Percentiles rank a stretch among this genome's conserved stretches.
Evolutionary conservation across 2,113 vertebrate genomes (phyloP).

Genomic region (Butorides virescens): DNA sequence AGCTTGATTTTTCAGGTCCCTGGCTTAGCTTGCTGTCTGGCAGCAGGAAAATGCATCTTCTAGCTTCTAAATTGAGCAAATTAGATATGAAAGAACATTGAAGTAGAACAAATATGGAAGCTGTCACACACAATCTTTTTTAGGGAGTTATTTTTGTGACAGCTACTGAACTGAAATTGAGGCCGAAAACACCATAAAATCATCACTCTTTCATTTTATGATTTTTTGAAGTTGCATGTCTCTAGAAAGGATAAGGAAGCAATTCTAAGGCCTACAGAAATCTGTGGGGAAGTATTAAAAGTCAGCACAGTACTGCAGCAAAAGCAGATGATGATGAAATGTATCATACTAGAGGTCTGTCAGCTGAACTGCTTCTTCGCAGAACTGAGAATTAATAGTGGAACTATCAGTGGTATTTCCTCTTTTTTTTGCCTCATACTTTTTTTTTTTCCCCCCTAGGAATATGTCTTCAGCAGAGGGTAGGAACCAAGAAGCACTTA

Average conservation of each 20-base stretch:
- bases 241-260: not conserved
- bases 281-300: not conserved
- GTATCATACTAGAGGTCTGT: not conserved
- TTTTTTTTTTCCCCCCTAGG: not conserved
- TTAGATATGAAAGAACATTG: slow-evolving; percentile 38
- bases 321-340: not conserved
- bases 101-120: slow-evolving; percentile 31
- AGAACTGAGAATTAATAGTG: not conserved
- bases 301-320: not conserved
- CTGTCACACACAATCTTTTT: not conserved
- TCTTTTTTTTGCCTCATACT: not conserved
- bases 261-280: not conserved
- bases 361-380: not conserved
- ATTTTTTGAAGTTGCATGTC: not conserved
- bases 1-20: not conserved
- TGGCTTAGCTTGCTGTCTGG: not conserved
- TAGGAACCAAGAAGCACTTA: not conserved
- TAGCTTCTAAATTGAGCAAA: slow-evolving; percentile 4
- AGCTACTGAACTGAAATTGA: not conserved
- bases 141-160: not conserved
- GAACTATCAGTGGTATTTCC: not conserved
- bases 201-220: not conserved
- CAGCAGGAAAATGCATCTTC: not conserved
- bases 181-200: not conserved
- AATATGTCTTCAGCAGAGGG: not conserved